A percentile compares a stretch with the other conserved stretches of the same genome.
These are phyloP conservation scores for Lindbergichthys nudifrons DNA, from an alignment of 2,797 vertebrate species.

Conservation along the genomic window DNA sequence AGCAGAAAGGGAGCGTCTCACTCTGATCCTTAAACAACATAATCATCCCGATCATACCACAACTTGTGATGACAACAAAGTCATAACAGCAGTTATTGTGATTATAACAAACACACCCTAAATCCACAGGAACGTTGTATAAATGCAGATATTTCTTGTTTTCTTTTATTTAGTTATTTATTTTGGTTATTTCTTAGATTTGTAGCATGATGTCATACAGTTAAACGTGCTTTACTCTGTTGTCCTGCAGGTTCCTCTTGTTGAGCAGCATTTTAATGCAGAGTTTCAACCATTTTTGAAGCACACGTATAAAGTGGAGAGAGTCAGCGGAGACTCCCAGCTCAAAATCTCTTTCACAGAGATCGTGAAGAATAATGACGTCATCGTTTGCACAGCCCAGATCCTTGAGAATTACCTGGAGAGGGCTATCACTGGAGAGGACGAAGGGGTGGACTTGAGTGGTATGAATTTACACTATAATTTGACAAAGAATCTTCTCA, in stretches of 20 bases:
- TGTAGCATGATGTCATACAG: background rate
- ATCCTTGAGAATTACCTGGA: slow-evolving; percentile 95
- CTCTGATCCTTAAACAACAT: slow-evolving; percentile 13
- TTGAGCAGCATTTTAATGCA: slow-evolving; percentile 91
- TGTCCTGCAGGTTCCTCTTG: slow-evolving; percentile 89
- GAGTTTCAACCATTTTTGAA: slow-evolving; percentile 92
- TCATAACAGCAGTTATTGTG: slow-evolving; percentile 12
- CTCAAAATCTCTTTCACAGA: slow-evolving; percentile 95
- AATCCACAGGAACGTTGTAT: slow-evolving; percentile 4
- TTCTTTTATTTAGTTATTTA: background rate
- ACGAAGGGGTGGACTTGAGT: slow-evolving; percentile 89
- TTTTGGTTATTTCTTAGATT: background rate
- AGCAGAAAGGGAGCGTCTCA: slow-evolving; percentile 24
- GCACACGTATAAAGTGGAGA: slow-evolving; percentile 84
- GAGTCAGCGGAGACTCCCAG: slow-evolving; percentile 91
- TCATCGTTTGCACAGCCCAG: slow-evolving; percentile 96
- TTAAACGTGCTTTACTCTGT: background rate
- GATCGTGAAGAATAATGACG: slow-evolving; percentile 86
- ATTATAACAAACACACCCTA: slow-evolving; percentile 16
- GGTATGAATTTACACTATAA: slow-evolving; percentile 76
- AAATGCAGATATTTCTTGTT: background rate
- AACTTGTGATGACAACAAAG: slow-evolving; percentile 2
- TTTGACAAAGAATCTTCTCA: background rate
- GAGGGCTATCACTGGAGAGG: slow-evolving; percentile 83
- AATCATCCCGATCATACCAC: slow-evolving; percentile 13